phyloP scores from a whole-genome alignment of 2,888 invertebrate species.

The Mythimna pallens region DNA sequence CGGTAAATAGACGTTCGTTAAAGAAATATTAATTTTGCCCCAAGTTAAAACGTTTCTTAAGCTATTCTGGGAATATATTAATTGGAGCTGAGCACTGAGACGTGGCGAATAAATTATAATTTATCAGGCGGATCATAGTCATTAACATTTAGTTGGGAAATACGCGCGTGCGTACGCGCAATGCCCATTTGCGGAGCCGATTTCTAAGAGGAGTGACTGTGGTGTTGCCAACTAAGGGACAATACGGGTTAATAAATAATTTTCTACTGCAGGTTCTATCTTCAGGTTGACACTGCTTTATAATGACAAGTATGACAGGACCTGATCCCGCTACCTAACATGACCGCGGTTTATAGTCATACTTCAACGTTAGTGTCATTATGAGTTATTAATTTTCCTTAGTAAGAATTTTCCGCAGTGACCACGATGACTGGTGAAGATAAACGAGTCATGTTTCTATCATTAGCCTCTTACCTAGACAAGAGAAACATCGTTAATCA shows the following conservation, averaged over 20 bases:
- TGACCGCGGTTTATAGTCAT: slow-evolving; percentile 29
- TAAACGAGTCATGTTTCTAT: slow-evolving; percentile 49
- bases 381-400: slow-evolving; percentile 47
- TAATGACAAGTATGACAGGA: slow-evolving; percentile 21
- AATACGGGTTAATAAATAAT: slow-evolving; percentile 53
- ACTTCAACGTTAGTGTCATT: slow-evolving; percentile 18
- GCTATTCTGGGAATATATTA: slow-evolving; percentile 41
- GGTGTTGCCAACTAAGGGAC: slow-evolving; percentile 36
- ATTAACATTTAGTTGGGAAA: slow-evolving; percentile 36
- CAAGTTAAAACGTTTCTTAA: slow-evolving; percentile 28
- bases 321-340: slow-evolving; percentile 11
- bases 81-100: slow-evolving; percentile 30
- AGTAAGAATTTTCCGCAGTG: slow-evolving; percentile 40
- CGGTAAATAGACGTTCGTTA: slow-evolving; percentile 54
- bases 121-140: slow-evolving; percentile 35
- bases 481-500: slow-evolving; percentile 39
- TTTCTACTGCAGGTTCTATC: slow-evolving; percentile 45
- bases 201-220: slow-evolving; percentile 47
- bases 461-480: slow-evolving; percentile 28
- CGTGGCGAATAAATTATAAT: slow-evolving; percentile 35
- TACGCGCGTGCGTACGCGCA: slow-evolving; percentile 18
- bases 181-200: slow-evolving; percentile 33
- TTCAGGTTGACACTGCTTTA: slow-evolving; percentile 43
- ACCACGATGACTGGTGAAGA: slow-evolving; percentile 36
- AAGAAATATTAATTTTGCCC: slow-evolving; percentile 51